Base-by-base conservation (phyloP, 2,888 invertebrate species). In the Octonoba sinensis region DNA sequence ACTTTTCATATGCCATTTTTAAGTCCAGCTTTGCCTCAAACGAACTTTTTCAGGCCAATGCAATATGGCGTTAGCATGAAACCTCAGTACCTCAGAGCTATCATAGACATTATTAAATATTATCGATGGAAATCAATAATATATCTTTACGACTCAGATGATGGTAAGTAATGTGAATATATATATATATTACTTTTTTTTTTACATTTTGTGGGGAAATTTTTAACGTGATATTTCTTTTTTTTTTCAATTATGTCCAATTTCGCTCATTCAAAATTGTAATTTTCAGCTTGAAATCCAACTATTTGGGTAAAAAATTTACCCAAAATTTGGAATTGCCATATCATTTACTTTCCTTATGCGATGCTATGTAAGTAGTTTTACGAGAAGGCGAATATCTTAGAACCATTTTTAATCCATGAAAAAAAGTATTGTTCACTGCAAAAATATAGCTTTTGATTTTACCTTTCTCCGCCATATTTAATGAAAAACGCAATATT, bases 71-170 rank as follows among this genome's bases (percentile, higher is more conserved):
- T 85, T 65, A 79, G 76, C 89, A 94, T 99, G 93, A 92, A 96
- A 85, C 98, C 98, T 60, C 95, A 97, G 89, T 97, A 97, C 90
- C 96, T 97, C 89, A 94, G 93, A 87, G 97, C 98, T 78, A 94
- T 99, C 88, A 94, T 97, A 86, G 97, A 97, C 90, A 94, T 97
- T 81, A 96, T 99, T 87, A 91, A 93, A 85, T 93, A 95, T 89
- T 98, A 98, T 89, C 94, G 93, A 64, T 96, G 96, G 96, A 92
- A 92, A 86, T 93, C 93, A 88, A 93, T 96, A 86, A 94, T 96
- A 87, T 96, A 95, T 89, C 91, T 96, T 86, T 96, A 96, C 89
- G 95, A 96, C 89, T 95, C 95, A 0, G 94, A 95, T 87, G 95
- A 95, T 87, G 95, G 96, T 96, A 90, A 91, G 93, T 91, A 36